These are phyloP conservation scores for Anas platyrhynchos DNA, from an alignment of 2,113 vertebrate species.

Conservation along the genomic window DNA sequence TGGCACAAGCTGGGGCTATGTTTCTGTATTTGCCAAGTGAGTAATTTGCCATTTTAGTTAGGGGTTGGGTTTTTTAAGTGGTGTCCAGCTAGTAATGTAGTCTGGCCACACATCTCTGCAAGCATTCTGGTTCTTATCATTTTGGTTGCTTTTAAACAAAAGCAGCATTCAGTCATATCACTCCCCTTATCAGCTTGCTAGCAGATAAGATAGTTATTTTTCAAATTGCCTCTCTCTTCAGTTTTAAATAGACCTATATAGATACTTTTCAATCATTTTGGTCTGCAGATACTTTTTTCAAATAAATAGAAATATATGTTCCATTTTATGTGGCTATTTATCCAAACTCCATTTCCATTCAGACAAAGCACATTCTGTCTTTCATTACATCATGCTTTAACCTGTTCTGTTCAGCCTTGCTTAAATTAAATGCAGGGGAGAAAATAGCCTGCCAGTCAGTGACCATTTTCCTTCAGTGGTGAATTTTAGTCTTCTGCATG, in stretches of 20 bases:
- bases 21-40: slow-evolving; percentile 60
- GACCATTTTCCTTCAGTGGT: neutral
- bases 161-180: slow-evolving; percentile 61
- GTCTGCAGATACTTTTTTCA: slow-evolving; percentile 9
- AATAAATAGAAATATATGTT: neutral
- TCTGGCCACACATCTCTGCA: slow-evolving; percentile 47
- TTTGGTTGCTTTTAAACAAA: slow-evolving; percentile 53
- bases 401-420: neutral
- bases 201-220: slow-evolving; percentile 69
- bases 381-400: neutral
- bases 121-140: slow-evolving; percentile 57
- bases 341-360: neutral
- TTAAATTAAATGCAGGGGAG: neutral
- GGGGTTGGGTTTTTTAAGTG: slow-evolving; percentile 25
- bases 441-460: neutral
- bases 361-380: neutral
- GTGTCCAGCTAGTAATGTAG: slow-evolving; percentile 60
- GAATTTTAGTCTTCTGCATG: neutral
- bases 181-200: slow-evolving; percentile 57
- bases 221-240: slow-evolving; percentile 61
- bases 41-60: slow-evolving; percentile 60
- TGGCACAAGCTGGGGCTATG: slow-evolving; percentile 40
- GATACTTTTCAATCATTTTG: slow-evolving; percentile 22
- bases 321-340: neutral
- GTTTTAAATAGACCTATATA: slow-evolving; percentile 13